Evolutionary conservation across 2,888 invertebrate genomes (phyloP), one percentile per base, ranked within the genome.

Genomic region (Hyposoter dolosus): DNA sequence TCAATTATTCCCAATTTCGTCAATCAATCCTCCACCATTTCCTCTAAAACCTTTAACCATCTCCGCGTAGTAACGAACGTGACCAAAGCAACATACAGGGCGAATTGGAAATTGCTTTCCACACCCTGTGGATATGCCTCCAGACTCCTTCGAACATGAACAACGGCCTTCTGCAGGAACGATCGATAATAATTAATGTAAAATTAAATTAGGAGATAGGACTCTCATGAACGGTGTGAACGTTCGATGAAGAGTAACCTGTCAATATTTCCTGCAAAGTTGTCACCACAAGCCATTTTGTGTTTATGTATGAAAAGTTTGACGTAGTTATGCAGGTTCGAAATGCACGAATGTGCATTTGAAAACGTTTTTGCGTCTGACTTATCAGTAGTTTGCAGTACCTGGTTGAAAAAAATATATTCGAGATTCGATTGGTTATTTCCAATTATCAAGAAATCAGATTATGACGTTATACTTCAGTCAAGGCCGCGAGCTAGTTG

Each of bases 381-480:
- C 28, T 60, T 60, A 60, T 60, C 56, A 60, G 28, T 5, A 28
- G 56, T 60, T 60, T 15, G 56, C 5, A 28, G 35, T 23, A 23
- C 66, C 53, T 53, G 68, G 15, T 28, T 28, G 19, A 53, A 19
- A 28, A 43, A 45, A 74, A 75, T 69, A 32, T 47, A n/a, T 45
- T 43, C 17, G 45, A 76, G 28, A 1, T 3, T 75, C 63, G 15
- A 6, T n/a, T 6, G 50, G 69, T 71, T 69, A 82, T 69, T 78
- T 78, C 45, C 35, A 40, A 60, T 72, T 47, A 60, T 40, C 60
- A 60, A 17, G 43, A 74, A 79, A 68, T 60, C 72, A 66, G 35
- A 50, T 56, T 47, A 78, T 45, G n/a, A n/a, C 17, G 53, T 53
- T 43, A n/a, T 53, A 66, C 17, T 45, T 65, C 65, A 56, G 19